Evolutionary conservation across 1,140 invertebrate genomes (phyloP).

Genomic region (Proctacanthus coquilletti): DNA sequence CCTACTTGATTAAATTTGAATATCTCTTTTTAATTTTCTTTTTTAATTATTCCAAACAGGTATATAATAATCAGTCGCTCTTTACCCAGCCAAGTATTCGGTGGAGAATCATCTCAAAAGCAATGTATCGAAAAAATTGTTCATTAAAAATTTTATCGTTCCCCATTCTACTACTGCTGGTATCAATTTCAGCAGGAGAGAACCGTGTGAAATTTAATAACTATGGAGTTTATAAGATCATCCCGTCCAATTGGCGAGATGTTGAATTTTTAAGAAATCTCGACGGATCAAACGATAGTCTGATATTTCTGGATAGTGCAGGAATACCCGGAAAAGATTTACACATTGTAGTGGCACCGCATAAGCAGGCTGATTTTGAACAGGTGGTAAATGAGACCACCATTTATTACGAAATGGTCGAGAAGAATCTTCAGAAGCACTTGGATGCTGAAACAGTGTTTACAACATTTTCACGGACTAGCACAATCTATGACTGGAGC

Average conservation of each 20-base stretch:
- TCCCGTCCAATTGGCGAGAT: slow-evolving; percentile 16
- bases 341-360: slow-evolving; percentile 13
- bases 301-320: slow-evolving; percentile 3
- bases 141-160: no score
- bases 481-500: slow-evolving; percentile 18
- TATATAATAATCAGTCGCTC: no score
- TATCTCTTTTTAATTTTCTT: no score
- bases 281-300: neutral
- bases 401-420: slow-evolving; percentile 9
- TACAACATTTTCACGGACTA: slow-evolving; percentile 10
- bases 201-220: slow-evolving; percentile 19
- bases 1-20: no score
- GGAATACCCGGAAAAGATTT: neutral
- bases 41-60: no score
- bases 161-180: no score
- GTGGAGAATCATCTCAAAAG: no score
- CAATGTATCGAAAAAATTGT: no score
- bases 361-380: slow-evolving; percentile 9
- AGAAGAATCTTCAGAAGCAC: slow-evolving; percentile 29
- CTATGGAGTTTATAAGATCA: slow-evolving; percentile 28
- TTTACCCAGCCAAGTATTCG: no score
- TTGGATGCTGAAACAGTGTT: slow-evolving; percentile 15
- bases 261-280: slow-evolving; percentile 11
- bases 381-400: slow-evolving; percentile 1
- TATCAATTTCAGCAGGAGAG: slow-evolving; percentile 12